These are phyloP conservation scores for Teleopsis dalmanni DNA, from an alignment of 1,140 invertebrate species.

Conservation along the genomic window DNA sequence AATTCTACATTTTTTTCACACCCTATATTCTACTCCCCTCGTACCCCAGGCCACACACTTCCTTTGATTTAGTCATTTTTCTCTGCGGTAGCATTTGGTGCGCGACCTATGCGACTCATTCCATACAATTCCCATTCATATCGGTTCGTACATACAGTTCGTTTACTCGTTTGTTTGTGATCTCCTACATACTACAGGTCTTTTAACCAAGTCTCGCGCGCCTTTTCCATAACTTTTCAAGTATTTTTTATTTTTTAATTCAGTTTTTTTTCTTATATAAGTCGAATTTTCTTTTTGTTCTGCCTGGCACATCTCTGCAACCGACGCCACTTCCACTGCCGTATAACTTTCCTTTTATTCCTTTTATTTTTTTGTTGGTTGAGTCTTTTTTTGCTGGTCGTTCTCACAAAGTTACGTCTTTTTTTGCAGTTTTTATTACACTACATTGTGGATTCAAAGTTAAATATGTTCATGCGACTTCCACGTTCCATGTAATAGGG, in stretches of 20 bases:
- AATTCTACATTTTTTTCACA: conserved; percentile 41
- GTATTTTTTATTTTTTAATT: no score
- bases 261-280: neutral
- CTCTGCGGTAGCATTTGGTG: conserved; percentile 15
- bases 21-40: conserved; percentile 22
- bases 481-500: no score
- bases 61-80: conserved; percentile 44
- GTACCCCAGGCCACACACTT: conserved; percentile 36
- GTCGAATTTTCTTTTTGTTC: neutral
- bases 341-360: conserved; percentile 7
- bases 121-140: conserved; percentile 4
- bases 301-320: conserved; percentile 5
- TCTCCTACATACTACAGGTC: no score
- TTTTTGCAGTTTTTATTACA: conserved; percentile 1
- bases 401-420: conserved; percentile 4
- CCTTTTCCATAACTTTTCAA: no score
- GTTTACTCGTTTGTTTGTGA: conserved; percentile 21
- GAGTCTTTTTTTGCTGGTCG: conserved; percentile 1
- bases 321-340: neutral
- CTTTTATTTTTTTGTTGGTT: conserved; percentile 7
- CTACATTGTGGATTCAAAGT: neutral
- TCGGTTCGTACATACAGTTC: neutral
- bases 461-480: no score
- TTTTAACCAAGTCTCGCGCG: no score
- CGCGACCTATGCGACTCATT: no score